phyloP scores from a whole-genome alignment of 2,888 invertebrate genomes.

The Cantharis rufa region DNA sequence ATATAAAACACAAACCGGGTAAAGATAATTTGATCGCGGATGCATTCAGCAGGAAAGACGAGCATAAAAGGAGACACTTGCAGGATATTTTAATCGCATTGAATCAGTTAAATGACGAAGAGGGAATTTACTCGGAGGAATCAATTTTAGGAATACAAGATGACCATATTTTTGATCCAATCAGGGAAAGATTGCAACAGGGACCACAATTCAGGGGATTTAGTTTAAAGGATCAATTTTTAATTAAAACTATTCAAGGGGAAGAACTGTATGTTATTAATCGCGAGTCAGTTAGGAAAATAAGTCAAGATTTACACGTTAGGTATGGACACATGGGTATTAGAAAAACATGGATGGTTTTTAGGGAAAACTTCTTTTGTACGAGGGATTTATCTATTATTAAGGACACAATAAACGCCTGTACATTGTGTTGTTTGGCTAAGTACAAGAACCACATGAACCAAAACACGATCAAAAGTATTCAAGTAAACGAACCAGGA shows the following conservation, averaged over 20 bases:
- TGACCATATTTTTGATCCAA: background rate
- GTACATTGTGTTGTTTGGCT: background rate
- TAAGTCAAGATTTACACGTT: background rate
- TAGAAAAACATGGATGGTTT: constrained; percentile 4
- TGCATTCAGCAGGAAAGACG: background rate
- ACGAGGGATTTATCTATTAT: background rate
- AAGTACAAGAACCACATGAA: constrained; percentile 4
- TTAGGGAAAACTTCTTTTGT: background rate
- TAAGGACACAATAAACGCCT: background rate
- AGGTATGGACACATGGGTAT: constrained; percentile 1
- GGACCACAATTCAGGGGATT: background rate
- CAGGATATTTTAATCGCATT: background rate
- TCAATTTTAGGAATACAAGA: background rate
- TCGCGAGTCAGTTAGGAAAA: background rate
- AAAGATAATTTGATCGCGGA: background rate
- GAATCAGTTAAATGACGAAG: background rate
- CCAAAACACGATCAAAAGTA: background rate
- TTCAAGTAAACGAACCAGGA: background rate
- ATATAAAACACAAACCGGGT: background rate
- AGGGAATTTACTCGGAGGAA: background rate
- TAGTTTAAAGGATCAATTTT: background rate
- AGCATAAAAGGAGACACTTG: background rate
- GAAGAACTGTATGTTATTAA: background rate
- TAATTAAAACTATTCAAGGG: background rate
- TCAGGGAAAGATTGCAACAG: background rate